A percentile compares a stretch with the other conserved stretches of the same genome.
Conservation (phyloP, 2,113 vertebrate genomes). For the human region GRCh38 chr12:91500501-91501000, state of each 20-base stretch:
- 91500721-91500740: conserved; percentile 41
- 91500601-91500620: conserved; percentile 16
- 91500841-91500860: conserved; percentile 51
- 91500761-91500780: neutral
- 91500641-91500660: conserved; percentile 46
- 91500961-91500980: neutral
- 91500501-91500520: neutral
- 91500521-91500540: neutral
- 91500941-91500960: neutral
- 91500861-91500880: neutral
- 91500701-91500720: neutral
- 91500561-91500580: neutral
- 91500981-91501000: neutral
- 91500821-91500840: conserved; percentile 22
- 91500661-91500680: neutral
- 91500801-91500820: conserved; percentile 33
- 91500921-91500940: neutral
- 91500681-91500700: conserved; percentile 19
- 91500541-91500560: neutral
- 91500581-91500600: conserved; percentile 35
- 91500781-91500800: conserved; percentile 38
- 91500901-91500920: neutral
- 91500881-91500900: conserved; percentile 9
- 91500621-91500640: neutral
- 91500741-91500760: conserved; percentile 36